Conservation (phyloP, 1,140 invertebrate species). For the Apis dorsata region DNA sequence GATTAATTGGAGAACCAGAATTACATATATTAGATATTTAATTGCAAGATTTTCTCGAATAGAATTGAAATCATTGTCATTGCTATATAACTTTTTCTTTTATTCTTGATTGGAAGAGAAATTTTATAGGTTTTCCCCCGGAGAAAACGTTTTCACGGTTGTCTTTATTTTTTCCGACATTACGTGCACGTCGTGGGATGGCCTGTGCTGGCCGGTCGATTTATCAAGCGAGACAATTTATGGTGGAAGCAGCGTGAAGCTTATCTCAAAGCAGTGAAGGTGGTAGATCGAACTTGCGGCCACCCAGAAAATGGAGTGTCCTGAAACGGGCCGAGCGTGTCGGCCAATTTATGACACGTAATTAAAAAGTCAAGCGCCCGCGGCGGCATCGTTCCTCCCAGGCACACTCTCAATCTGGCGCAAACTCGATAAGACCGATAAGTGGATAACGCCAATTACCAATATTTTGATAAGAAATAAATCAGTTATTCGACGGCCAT, state of each 20-base stretch:
- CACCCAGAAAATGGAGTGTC: slow-evolving; percentile 77
- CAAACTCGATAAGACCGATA: slow-evolving; percentile 68
- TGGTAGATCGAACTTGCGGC: slow-evolving; percentile 74
- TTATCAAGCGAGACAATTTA: slow-evolving; percentile 76
- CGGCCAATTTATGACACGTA: slow-evolving; percentile 76
- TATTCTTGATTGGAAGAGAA: background rate
- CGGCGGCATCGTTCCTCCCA: slow-evolving; percentile 60
- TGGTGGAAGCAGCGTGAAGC: slow-evolving; percentile 61
- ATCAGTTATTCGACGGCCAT: background rate
- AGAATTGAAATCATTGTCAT: too few relatives aligned
- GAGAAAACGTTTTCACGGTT: slow-evolving; percentile 19
- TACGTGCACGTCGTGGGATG: slow-evolving; percentile 42
- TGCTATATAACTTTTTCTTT: too few relatives aligned
- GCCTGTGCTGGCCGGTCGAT: slow-evolving; percentile 66
- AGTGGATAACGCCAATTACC: slow-evolving; percentile 42
- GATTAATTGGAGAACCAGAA: too few relatives aligned
- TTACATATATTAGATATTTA: too few relatives aligned
- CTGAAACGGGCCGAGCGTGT: slow-evolving; percentile 72
- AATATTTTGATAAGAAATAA: slow-evolving; percentile 39
- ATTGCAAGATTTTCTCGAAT: too few relatives aligned
- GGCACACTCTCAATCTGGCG: slow-evolving; percentile 64
- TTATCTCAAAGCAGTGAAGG: slow-evolving; percentile 62
- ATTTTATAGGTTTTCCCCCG: background rate
- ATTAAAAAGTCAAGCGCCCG: slow-evolving; percentile 75
- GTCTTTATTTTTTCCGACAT: slow-evolving; percentile 43